Percentiles rank a stretch among this genome's conserved stretches.
These are phyloP conservation scores for Saguinus imperator DNA, from an alignment of 2,113 vertebrate species.

Conservation along the genomic window DNA sequence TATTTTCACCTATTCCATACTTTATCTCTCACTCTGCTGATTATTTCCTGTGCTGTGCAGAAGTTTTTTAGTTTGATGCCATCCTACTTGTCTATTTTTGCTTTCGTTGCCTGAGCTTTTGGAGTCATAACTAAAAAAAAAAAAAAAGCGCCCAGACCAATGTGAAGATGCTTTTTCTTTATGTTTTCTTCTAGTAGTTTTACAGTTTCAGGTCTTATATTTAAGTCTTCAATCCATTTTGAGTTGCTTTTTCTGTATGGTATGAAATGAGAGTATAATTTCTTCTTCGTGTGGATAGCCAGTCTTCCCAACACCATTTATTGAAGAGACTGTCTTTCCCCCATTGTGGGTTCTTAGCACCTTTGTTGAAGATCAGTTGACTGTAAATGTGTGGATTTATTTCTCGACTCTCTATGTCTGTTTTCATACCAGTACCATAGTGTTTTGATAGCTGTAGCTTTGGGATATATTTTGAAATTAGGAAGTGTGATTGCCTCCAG, in stretches of 20 bases:
- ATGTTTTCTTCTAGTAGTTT: neutral
- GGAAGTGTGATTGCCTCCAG: neutral
- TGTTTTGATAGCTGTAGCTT: neutral
- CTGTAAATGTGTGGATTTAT: neutral
- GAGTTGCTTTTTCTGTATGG: neutral
- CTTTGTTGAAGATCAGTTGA: neutral
- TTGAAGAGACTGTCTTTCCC: neutral
- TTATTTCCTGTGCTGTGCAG: neutral
- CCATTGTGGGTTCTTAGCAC: neutral
- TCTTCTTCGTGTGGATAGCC: neutral
- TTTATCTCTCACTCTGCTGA: neutral
- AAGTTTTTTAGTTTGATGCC: neutral
- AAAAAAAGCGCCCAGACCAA: neutral
- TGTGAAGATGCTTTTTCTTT: neutral
- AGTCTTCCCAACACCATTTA: neutral
- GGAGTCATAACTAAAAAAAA: neutral
- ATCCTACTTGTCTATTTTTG: neutral
- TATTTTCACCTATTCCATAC: neutral
- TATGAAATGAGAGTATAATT: neutral
- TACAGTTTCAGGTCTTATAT: neutral
- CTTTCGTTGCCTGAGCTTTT: neutral
- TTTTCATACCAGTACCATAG: neutral
- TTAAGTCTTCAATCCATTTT: neutral
- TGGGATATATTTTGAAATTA: slow-evolving; percentile 42
- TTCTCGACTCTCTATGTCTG: neutral